Evolutionary conservation across 1,140 invertebrate genomes (phyloP).

Genomic region (Eumaeus atala): DNA sequence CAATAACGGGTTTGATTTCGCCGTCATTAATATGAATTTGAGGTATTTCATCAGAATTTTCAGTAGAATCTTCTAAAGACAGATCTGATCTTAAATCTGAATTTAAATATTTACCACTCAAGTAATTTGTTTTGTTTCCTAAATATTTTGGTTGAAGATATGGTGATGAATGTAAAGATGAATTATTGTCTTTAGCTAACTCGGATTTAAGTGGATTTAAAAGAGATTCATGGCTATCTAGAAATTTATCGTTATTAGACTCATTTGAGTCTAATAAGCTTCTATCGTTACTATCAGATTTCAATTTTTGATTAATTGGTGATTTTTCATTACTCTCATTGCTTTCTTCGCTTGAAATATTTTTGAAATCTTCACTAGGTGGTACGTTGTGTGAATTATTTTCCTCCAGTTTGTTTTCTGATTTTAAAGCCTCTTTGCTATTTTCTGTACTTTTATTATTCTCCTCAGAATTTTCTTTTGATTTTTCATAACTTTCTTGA

Average conservation of each 20-base stretch:
- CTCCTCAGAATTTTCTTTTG: conserved; percentile 8
- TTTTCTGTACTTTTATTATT: conserved; percentile 24
- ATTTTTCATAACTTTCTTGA: conserved; percentile 20
- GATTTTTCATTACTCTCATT: conserved; percentile 19
- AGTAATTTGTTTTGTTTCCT: conserved; percentile 4
- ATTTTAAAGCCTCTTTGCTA: conserved; percentile 3
- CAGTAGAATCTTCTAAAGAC: conserved; percentile 10
- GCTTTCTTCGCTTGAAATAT: conserved; percentile 21
- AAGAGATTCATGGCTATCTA: conserved; percentile 7
- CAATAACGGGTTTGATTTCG: conserved; percentile 57
- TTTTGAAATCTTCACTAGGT: conserved; percentile 11
- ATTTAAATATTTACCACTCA: background rate
- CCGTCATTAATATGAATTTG: conserved; percentile 42
- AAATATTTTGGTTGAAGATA: background rate
- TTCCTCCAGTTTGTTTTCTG: conserved; percentile 6
- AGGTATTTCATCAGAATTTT: conserved; percentile 23
- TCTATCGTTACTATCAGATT: background rate
- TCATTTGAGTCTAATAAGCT: background rate
- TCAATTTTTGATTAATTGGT: background rate
- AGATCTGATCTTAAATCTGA: background rate
- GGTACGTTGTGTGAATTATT: conserved; percentile 9
- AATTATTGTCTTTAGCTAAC: background rate
- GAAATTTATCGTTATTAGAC: conserved; percentile 10
- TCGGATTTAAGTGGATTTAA: background rate
- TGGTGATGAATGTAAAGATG: conserved; percentile 3